phyloP scores from a whole-genome alignment of 1,140 invertebrate species.

The Tetramorium parvispinum region DNA sequence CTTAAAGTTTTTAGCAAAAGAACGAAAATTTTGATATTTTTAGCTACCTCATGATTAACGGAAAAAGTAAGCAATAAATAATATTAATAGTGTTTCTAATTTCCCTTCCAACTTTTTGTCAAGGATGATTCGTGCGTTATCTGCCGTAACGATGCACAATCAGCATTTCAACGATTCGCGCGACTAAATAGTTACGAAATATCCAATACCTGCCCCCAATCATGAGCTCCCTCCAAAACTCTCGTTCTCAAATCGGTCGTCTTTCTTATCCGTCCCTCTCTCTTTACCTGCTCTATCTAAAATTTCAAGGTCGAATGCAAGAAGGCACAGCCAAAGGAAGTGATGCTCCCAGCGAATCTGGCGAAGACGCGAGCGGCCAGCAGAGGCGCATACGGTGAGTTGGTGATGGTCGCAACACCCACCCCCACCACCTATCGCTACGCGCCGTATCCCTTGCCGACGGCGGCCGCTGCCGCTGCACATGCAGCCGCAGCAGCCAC shows the following conservation, averaged over 20 bases:
- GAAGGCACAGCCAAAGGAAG: conserved; percentile 99
- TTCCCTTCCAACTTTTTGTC: background rate
- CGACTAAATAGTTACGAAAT: background rate
- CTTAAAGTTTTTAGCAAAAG: background rate
- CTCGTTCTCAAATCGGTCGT: background rate
- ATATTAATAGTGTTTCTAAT: background rate
- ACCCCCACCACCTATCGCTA: conserved; percentile 88
- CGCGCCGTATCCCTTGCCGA: conserved; percentile 86
- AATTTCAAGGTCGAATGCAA: conserved; percentile 98
- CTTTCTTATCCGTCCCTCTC: background rate
- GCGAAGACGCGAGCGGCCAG: conserved; percentile 96
- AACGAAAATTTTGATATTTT: background rate
- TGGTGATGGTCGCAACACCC: conserved; percentile 91
- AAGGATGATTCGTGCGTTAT: background rate
- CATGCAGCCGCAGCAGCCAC: conserved; percentile 83
- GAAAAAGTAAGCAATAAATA: background rate
- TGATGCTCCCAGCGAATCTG: conserved; percentile 98
- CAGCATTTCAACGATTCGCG: background rate
- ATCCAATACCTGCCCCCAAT: background rate
- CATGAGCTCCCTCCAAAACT: background rate
- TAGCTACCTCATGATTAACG: background rate
- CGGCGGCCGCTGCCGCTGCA: conserved; percentile 83
- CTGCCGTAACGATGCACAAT: background rate
- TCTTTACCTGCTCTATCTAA: conserved; percentile 41
- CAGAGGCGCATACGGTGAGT: conserved; percentile 98